Evolutionary conservation across 2,113 vertebrate species (phyloP), one percentile per base, ranked within the genome.

Genomic region (Garra rufa): DNA sequence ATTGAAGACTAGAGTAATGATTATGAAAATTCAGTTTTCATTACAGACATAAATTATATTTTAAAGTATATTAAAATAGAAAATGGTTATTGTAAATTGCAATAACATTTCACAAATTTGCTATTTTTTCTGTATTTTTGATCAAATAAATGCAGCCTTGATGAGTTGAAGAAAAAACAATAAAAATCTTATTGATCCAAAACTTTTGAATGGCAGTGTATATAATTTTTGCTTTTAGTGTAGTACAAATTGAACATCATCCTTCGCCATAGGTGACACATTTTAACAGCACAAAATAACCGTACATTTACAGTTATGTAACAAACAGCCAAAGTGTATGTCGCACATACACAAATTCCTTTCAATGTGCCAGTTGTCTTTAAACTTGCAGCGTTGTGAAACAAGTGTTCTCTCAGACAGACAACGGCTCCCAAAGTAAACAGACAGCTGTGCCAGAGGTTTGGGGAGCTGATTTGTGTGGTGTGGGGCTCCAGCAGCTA

Each of bases 401-500:
- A 17, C 43, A 38, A 17, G 46, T n/a, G n/a, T 41, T 82, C 65
- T 70, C 65, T 41, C 75, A 82, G 80, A 82, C 80, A 70, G 65
- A 70, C 24, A 70, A 70, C 19, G 17, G 15, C 59, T 81, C 26
- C 43, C 26, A 67, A 50, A 67, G 43, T 81, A 81, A 70, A 81
- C 80, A 82, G 19, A 34, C 61, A 0, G 6, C 26, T 59, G 38
- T 52, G 59, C 55, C 48, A 63, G 61, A 26, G 76, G 71, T 44
- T 77, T 43, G 78, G 63, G 21, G 21, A 73, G 76, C 28, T 73
- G 43, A 59, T 76, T n/a, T 73, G 78, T 85, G 59, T 83, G 81
- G 48, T 83, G 85, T 81, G 82, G 86, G 77, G 61, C 76, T 81
- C 48, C 24, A 69, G 55, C 50, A 76, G 50, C 83, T 57, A 57